phyloP scores from a whole-genome alignment of 2,113 vertebrate species.

The Physeter macrocephalus region DNA sequence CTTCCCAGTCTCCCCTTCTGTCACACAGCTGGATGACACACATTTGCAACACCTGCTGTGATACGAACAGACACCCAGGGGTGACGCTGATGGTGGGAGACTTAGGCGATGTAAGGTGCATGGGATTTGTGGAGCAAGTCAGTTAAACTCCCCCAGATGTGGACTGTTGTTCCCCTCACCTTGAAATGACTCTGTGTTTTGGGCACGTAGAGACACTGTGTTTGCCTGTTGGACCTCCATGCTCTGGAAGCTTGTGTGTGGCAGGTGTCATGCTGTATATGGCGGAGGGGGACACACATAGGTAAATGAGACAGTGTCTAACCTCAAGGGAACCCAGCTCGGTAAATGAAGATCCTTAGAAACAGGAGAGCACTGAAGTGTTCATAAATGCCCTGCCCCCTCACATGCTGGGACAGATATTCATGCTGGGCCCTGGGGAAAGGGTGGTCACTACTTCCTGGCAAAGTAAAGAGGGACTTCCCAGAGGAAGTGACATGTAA shows the following conservation, averaged over 20 bases:
- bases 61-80: neutral
- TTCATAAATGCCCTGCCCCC: accelerated
- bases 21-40: neutral
- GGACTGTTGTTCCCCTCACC: too few relatives aligned
- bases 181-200: neutral
- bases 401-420: neutral
- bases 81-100: neutral
- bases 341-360: neutral
- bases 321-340: neutral
- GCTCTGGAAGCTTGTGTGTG: accelerated
- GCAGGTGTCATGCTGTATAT: accelerated
- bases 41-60: neutral
- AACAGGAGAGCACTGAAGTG: neutral
- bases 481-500: neutral
- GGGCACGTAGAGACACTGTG: accelerated
- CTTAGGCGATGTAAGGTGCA: accelerated
- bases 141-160: neutral
- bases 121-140: too few relatives aligned
- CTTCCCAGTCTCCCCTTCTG: neutral
- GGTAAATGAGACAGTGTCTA: neutral
- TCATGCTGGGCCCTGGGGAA: accelerated
- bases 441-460: neutral
- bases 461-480: neutral
- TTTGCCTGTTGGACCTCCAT: neutral
- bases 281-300: accelerated